These are phyloP conservation scores for Brevimyrus niger DNA, from an alignment of 2,113 vertebrate species.

Conservation along the genomic window DNA sequence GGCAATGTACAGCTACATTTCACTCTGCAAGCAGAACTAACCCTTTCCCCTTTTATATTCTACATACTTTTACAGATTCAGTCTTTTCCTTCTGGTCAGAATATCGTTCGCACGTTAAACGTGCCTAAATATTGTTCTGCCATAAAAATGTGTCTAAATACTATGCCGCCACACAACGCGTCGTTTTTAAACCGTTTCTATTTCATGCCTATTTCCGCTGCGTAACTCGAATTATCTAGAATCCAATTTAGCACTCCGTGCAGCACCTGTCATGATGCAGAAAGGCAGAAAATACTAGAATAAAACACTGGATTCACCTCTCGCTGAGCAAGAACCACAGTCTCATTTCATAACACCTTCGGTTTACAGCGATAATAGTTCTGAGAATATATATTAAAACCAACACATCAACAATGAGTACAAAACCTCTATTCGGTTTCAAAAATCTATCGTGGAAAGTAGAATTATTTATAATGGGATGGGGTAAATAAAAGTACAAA, in stretches of 20 bases:
- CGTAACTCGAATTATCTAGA: not conserved
- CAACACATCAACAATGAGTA: not conserved
- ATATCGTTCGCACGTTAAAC: not conserved
- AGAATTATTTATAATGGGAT: not conserved
- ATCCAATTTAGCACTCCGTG: conserved; percentile 10
- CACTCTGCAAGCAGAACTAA: not conserved
- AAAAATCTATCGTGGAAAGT: not conserved
- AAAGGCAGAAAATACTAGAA: conserved; percentile 28
- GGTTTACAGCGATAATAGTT: not conserved
- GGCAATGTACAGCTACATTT: not conserved
- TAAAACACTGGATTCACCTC: not conserved
- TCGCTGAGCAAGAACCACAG: not conserved
- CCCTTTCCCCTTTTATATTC: not conserved
- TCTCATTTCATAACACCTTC: not conserved
- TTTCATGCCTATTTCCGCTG: not conserved
- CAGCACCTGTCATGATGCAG: conserved; percentile 31
- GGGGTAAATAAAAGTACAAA: not conserved
- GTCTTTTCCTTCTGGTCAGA: not conserved
- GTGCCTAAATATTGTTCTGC: not conserved
- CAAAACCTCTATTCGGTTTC: conserved; percentile 1
- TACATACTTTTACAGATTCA: not conserved
- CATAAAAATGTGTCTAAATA: not conserved
- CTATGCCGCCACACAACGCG: not conserved
- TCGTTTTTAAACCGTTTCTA: not conserved
- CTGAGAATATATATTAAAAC: not conserved